Conservation (phyloP, 2,113 vertebrate species). For the Amphilophus citrinellus region DNA sequence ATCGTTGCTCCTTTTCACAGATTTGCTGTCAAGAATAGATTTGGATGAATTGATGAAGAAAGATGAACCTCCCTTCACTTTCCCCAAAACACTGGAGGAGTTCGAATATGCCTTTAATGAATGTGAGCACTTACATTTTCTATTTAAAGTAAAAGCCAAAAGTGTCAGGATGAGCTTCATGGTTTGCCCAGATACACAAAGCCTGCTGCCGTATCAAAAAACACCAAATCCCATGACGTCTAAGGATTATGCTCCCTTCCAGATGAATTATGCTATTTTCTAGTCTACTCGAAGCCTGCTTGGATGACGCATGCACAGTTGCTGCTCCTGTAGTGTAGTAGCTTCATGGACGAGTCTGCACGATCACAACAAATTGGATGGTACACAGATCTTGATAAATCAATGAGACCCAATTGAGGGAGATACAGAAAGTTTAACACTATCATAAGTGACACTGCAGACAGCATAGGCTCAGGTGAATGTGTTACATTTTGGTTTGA, state of each 20-base stretch:
- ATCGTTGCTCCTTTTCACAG: slow-evolving; percentile 70
- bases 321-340: neutral
- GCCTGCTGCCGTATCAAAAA: neutral
- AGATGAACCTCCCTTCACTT: slow-evolving; percentile 95
- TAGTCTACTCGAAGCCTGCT: neutral
- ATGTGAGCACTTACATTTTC: slow-evolving; percentile 82
- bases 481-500: neutral
- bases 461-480: neutral
- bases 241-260: neutral
- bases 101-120: slow-evolving; percentile 98
- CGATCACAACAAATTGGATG: neutral
- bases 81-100: slow-evolving; percentile 95
- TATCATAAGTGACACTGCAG: neutral
- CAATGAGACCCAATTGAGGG: neutral
- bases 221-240: neutral
- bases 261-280: slow-evolving; percentile 11
- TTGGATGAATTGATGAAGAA: slow-evolving; percentile 99
- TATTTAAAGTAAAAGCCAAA: slow-evolving; percentile 2
- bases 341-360: neutral
- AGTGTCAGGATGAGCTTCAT: neutral
- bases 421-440: neutral
- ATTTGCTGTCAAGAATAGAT: slow-evolving; percentile 96
- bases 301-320: neutral
- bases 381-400: neutral
- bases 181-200: neutral